Evolutionary conservation across 2,888 invertebrate genomes (phyloP).

Genomic region (Diloba caeruleocephala): DNA sequence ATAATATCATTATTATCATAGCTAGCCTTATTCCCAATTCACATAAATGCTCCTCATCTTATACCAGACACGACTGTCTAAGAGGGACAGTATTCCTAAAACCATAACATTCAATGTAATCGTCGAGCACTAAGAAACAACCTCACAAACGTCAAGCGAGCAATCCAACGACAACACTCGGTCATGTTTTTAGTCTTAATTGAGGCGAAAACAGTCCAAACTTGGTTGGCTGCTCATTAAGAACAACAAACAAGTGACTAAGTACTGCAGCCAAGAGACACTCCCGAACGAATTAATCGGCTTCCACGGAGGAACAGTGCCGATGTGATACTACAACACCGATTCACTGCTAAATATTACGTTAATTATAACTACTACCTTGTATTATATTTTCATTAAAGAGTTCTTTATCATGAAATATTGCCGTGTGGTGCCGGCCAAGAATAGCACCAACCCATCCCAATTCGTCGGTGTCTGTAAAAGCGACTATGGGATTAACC

Average conservation of each 20-base stretch:
- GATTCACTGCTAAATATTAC: conserved; percentile 60
- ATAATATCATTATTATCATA: no score
- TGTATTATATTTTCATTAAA: conserved; percentile 25
- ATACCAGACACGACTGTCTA: no score
- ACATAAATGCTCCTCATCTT: no score
- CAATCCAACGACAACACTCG: conserved; percentile 73
- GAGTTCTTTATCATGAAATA: no score
- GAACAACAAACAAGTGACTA: conserved; percentile 86
- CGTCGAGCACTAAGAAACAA: conserved; percentile 26
- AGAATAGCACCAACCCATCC: no score
- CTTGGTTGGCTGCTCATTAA: conserved; percentile 87
- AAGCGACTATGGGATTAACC: no score
- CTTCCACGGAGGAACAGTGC: conserved; percentile 66
- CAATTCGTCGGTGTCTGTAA: no score
- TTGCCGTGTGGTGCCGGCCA: no score
- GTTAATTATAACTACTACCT: conserved; percentile 49
- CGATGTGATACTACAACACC: conserved; percentile 58
- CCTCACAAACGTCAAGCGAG: conserved; percentile 48
- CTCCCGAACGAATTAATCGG: conserved; percentile 82
- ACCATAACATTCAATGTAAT: conserved; percentile 41
- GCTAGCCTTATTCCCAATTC: no score
- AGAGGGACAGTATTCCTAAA: no score
- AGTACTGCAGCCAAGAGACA: conserved; percentile 75
- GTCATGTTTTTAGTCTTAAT: conserved; percentile 86
- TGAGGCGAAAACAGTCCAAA: conserved; percentile 84